These are phyloP conservation scores for Takifugu bimaculatus DNA, from an alignment of 2,113 vertebrate species.

Conservation along the genomic window DNA sequence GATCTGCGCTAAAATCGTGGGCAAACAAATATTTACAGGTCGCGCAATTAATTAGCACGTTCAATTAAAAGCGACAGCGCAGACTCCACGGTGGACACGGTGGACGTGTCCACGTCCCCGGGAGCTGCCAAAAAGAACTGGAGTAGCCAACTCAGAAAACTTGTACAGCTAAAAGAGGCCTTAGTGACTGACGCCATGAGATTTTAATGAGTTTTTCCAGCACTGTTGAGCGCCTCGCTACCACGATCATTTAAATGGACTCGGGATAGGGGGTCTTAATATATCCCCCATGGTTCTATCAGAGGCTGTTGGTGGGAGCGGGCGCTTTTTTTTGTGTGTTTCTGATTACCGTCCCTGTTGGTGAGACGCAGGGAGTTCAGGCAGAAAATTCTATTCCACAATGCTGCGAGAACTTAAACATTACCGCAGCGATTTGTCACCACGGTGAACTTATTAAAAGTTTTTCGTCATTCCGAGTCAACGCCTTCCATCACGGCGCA, in stretches of 20 bases:
- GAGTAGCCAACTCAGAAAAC: slow-evolving; percentile 54
- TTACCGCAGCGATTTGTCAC: slow-evolving; percentile 64
- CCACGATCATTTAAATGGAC: slow-evolving; percentile 73
- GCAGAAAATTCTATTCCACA: slow-evolving; percentile 76
- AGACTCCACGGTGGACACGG: slow-evolving; percentile 34
- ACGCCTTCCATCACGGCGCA: slow-evolving; percentile 42
- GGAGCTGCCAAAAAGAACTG: slow-evolving; percentile 34
- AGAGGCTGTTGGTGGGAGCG: slow-evolving; percentile 68
- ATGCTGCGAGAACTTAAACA: slow-evolving; percentile 69
- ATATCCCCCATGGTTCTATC: slow-evolving; percentile 74
- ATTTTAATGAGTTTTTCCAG: slow-evolving; percentile 77
- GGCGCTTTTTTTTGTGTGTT: slow-evolving; percentile 63
- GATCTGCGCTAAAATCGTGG: slow-evolving; percentile 24
- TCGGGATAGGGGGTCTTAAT: slow-evolving; percentile 73
- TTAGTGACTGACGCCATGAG: slow-evolving; percentile 65
- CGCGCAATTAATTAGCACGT: slow-evolving; percentile 60
- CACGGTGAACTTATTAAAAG: slow-evolving; percentile 72
- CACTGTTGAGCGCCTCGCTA: slow-evolving; percentile 64
- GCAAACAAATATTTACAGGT: slow-evolving; percentile 41
- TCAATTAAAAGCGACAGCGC: slow-evolving; percentile 54
- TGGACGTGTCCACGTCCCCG: slow-evolving; percentile 36
- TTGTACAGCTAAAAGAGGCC: slow-evolving; percentile 59
- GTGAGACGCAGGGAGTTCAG: slow-evolving; percentile 72
- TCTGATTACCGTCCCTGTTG: slow-evolving; percentile 78
- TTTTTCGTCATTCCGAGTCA: slow-evolving; percentile 64